A percentile compares a stretch with the other conserved stretches of the same genome.
phyloP scores from a whole-genome alignment of 2,888 invertebrate genomes.

The Lypha dubia region DNA sequence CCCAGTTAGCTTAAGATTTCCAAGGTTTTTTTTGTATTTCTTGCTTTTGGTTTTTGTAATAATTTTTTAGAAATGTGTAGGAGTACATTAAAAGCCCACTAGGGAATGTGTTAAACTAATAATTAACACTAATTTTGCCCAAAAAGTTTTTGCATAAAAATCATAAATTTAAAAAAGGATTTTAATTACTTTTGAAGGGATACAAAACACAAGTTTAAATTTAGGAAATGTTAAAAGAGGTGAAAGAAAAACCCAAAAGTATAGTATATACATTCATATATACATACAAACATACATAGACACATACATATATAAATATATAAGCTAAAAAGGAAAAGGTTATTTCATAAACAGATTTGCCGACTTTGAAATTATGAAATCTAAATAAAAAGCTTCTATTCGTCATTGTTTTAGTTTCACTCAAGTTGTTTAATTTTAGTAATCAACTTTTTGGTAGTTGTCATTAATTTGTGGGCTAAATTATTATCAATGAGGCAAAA shows the following conservation, averaged over 20 bases:
- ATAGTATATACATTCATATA: too few relatives aligned
- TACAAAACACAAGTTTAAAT: background rate
- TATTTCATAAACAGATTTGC: background rate
- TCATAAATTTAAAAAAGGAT: background rate
- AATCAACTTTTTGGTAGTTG: too few relatives aligned
- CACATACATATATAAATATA: too few relatives aligned
- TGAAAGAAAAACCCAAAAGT: background rate
- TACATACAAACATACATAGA: too few relatives aligned
- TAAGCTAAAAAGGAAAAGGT: background rate
- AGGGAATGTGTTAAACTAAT: slow-evolving; percentile 17
- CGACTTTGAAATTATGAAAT: background rate
- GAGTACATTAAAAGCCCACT: slow-evolving; percentile 17
- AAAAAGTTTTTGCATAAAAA: background rate
- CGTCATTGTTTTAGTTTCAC: too few relatives aligned
- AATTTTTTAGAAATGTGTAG: too few relatives aligned
- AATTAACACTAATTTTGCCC: slow-evolving; percentile 7
- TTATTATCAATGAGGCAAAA: background rate
- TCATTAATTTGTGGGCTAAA: too few relatives aligned
- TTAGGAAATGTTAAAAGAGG: background rate
- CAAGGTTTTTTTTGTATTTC: slow-evolving; percentile 16
- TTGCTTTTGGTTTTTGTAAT: background rate
- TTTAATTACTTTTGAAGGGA: slow-evolving; percentile 1
- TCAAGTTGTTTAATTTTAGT: too few relatives aligned
- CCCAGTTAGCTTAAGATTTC: slow-evolving; percentile 5
- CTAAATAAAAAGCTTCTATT: too few relatives aligned